Base-by-base conservation (phyloP, 2,797 vertebrate genomes). In the Phrynocephalus guinanensis region DNA sequence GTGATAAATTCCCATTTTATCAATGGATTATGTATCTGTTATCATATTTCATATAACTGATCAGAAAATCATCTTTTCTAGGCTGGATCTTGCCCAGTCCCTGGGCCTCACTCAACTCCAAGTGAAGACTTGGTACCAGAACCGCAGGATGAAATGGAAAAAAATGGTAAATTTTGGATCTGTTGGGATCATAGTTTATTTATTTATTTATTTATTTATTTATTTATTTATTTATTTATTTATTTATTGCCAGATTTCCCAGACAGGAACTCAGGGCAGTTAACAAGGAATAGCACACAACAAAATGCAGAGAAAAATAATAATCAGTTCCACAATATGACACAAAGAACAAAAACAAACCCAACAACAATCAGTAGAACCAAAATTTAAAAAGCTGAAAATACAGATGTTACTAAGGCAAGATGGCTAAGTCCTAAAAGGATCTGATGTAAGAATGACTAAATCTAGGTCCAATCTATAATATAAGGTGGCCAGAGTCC, bases 101-200 rank as follows among this genome's bases (percentile, higher is more conserved):
- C 95, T 99, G 80, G 99, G 99, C n/a, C 97, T 99, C 92, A 99
- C 99, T 66, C 99, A 99, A 94, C 98, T 99, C 63, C 99, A 99
- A 95, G 99, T 99, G 93, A 99, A 99, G 97, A 99, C 99, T 0
- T 99, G 99, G 99, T 99, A 99, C 96, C 99, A 99, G 95, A 99
- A 99, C 96, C 98, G 99, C 52, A 98, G 99, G 73, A 99, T 99
- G 99, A 99, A 99, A 95, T 99, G 99, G 99, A 99, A 99, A 95
- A 99, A 99, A 97, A 98, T 99, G 98, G 99, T 99, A 95, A 97
- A 97, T 83, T 63, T 33, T 11, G 2, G 33, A 15, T 15, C 6
- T 10, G 4, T 33, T 79, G 70, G 13, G 9, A 5, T 82, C 26
- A 15, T 26, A 2, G 38, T 44, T 44, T 38, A 38, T 38, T 38